phyloP scores from a whole-genome alignment of 2,113 vertebrate species.

The Lipotes vexillifer region DNA sequence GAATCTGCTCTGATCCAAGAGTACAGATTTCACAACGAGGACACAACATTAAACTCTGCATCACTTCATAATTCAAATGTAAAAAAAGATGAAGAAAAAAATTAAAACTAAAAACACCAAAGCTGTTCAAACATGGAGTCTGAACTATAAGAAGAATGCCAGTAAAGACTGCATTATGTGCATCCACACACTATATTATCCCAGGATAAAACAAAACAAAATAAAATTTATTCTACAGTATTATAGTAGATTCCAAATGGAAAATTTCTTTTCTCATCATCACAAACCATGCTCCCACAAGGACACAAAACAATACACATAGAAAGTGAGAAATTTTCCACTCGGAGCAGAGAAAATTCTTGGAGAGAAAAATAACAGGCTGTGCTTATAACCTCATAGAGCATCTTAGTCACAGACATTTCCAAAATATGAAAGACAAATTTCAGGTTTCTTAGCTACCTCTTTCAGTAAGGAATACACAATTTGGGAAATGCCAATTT shows the following conservation, averaged over 20 bases:
- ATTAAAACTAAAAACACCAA: slow-evolving; percentile 52
- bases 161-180: slow-evolving; percentile 42
- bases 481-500: slow-evolving; percentile 27
- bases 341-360: slow-evolving; percentile 45
- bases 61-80: slow-evolving; percentile 59
- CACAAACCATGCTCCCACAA: slow-evolving; percentile 61
- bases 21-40: slow-evolving; percentile 61
- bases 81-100: background rate
- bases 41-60: slow-evolving; percentile 55
- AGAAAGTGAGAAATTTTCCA: slow-evolving; percentile 73
- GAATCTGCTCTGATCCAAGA: slow-evolving; percentile 48
- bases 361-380: slow-evolving; percentile 26
- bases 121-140: slow-evolving; percentile 76
- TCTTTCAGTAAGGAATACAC: background rate
- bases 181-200: slow-evolving; percentile 70
- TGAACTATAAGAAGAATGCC: slow-evolving; percentile 67
- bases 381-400: slow-evolving; percentile 1
- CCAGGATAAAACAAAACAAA: slow-evolving; percentile 69
- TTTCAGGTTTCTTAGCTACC: background rate
- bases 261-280: slow-evolving; percentile 68
- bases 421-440: slow-evolving; percentile 39
- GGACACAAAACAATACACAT: slow-evolving; percentile 59
- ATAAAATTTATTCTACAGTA: background rate
- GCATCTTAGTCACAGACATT: background rate
- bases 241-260: slow-evolving; percentile 63